Base-by-base conservation (phyloP, 2,888 invertebrate species). In the Lordiphosa andalusiaca region DNA sequence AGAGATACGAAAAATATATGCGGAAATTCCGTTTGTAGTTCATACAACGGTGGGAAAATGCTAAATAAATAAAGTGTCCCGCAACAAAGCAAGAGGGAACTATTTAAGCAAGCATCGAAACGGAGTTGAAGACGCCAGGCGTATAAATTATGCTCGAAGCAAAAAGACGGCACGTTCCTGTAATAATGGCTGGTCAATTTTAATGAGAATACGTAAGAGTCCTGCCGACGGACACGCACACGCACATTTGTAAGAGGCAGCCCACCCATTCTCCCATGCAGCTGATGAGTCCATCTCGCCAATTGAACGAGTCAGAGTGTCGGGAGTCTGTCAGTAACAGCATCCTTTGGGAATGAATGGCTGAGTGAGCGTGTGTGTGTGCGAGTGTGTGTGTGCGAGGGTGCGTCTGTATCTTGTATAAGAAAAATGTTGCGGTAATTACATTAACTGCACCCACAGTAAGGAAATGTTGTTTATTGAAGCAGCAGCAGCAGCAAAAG, bases 151-250 rank as follows among this genome's bases (percentile, higher is more conserved):
- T 69, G 53, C 44, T 16, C 12, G 58, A 54, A 60, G 54, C 39
- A 21, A 9, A 9, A 64, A 62, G 62, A 65, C 72, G 68, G 81
- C 85, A 85, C 85, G 85, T 83, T 72, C 51, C 64, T 37, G 73
- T 65, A 75, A 80, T 80, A 80, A 85, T 85, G 77, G 77, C 68
- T 80, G 70, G 81, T 80, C 84, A 80, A 85, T 85, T 78, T 83
- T 83, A 80, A 80, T 83, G 85, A 85, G 70, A 75, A 80, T 72
- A 76, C 85, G 70, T 53, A 60, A 53, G 60, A 68, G 73, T 77
- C 25, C 6, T 42, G 30, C 36, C 21, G 41, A 49, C 52, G 44
- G 40, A 56, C 38, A 53, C 23, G 48, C 41, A 42, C 25, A 37
- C 13, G 48, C 49, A 48, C 47, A 40, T 39, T 36, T 37, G 42